Evolutionary conservation across 2,797 vertebrate species (phyloP), one percentile per base, ranked within the genome.

Genomic region (Anabacerthia variegaticeps): DNA sequence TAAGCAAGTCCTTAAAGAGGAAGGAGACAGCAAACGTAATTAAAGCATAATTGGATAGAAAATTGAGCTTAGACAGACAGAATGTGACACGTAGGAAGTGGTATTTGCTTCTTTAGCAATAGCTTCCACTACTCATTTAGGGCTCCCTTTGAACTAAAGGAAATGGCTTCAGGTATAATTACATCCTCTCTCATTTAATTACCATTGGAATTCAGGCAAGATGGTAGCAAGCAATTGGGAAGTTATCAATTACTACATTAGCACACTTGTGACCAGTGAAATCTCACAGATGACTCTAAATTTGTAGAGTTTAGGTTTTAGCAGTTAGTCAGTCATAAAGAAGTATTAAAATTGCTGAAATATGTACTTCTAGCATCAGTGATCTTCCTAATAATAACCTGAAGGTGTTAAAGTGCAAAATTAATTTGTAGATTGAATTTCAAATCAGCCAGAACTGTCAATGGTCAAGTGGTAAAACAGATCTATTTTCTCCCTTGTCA

Each of bases 401-500:
- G 19, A 62, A 81, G 75, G 32, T 81, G 39, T 39, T 77, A 75
- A 91, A 94, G 54, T 80, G 41, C 46, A 85, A 79, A 89, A 88
- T 68, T 89, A 93, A 88, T 85, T 83, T 92, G 30, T 37, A 65
- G 87, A 65, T 59, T 80, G 49, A 80, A 78, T 96, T 74, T 95
- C 91, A 92, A 58, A 68, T 61, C 37, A 75, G 32, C 10, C 37
- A 83, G 65, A 75, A 51, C 54, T 77, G 78, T 54, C 75, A 74
- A 6, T 82, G 56, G 63, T 93, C 67, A 93, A 93, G 78, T 54
- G 37, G 43, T 48, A 76, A 79, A 77, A 65, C 21, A 87, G 59
- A 74, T 49, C 27, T 65, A 66, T 89, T 88, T 86, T 43, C 20
- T 85, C 34, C 61, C 36, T 76, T 87, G 75, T 56, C 71, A 48